Evolutionary conservation across 2,113 vertebrate species (phyloP).

Genomic region (Anoura caudifer): DNA sequence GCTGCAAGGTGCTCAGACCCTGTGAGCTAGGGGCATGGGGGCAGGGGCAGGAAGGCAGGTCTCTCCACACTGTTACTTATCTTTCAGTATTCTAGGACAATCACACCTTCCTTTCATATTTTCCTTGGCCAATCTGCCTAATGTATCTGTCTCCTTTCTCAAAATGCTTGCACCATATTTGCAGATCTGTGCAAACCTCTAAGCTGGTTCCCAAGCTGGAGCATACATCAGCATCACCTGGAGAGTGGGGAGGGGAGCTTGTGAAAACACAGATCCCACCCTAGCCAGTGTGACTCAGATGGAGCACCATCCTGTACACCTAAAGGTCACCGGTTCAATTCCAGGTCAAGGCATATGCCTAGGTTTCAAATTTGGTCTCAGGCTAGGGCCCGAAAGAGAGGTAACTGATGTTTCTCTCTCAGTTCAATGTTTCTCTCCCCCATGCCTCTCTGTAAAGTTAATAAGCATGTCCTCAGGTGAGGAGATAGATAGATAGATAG

Average conservation of each 20-base stretch:
- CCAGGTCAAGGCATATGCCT: no score
- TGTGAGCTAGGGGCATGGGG: fast-evolving
- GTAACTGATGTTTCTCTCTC: no score
- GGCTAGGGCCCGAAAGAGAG: no score
- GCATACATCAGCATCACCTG: not conserved
- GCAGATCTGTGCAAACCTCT: not conserved
- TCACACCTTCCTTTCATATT: not conserved
- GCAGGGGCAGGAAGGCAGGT: not conserved
- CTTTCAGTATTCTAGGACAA: not conserved
- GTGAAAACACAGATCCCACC: not conserved
- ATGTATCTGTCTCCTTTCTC: not conserved
- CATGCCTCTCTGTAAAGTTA: no score
- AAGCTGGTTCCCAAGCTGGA: not conserved
- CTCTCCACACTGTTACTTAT: not conserved
- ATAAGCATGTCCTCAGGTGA: no score
- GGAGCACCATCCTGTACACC: no score
- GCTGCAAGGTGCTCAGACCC: not conserved
- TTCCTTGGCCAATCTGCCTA: not conserved
- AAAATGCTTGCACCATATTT: not conserved
- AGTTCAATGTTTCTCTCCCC: no score
- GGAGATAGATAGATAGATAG: no score
- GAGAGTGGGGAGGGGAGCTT: not conserved
- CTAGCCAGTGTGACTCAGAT: no score
- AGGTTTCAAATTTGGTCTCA: no score
- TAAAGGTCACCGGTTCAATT: no score